phyloP scores from a whole-genome alignment of 2,113 vertebrate species.

The Mirza zaza region DNA sequence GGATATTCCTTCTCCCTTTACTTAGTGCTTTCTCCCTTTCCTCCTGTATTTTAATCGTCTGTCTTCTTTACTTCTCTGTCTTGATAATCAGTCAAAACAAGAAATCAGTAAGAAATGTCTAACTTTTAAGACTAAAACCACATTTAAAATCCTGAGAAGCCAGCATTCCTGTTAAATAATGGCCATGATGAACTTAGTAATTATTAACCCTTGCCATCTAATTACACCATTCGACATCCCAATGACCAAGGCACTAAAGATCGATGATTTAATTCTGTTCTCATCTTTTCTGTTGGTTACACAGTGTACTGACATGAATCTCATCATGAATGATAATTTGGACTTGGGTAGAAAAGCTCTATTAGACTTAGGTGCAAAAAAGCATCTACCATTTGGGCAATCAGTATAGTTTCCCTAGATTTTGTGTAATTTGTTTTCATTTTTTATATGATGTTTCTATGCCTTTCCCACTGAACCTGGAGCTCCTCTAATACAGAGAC shows the following conservation, averaged over 20 bases:
- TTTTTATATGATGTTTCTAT: neutral
- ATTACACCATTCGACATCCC: neutral
- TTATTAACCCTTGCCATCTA: neutral
- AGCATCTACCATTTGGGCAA: neutral
- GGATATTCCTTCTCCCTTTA: neutral
- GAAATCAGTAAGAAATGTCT: neutral
- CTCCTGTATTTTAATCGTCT: neutral
- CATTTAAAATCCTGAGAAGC: conserved; percentile 13
- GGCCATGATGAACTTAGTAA: neutral
- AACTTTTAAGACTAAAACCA: conserved; percentile 28
- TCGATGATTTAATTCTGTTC: neutral
- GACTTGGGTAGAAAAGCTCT: neutral
- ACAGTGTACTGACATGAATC: conserved; percentile 13
- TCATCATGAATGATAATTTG: neutral
- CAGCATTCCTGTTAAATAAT: neutral
- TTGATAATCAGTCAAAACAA: conserved; percentile 1
- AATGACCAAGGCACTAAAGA: neutral
- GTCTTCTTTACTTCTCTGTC: neutral
- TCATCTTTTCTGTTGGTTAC: neutral
- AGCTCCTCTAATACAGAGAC: neutral
- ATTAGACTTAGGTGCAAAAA: neutral
- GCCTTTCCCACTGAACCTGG: neutral
- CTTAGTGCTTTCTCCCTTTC: neutral
- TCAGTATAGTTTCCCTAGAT: neutral
- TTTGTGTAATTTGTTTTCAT: neutral